phyloP scores from a whole-genome alignment of 2,113 vertebrate species.

The Elephas maximus region DNA sequence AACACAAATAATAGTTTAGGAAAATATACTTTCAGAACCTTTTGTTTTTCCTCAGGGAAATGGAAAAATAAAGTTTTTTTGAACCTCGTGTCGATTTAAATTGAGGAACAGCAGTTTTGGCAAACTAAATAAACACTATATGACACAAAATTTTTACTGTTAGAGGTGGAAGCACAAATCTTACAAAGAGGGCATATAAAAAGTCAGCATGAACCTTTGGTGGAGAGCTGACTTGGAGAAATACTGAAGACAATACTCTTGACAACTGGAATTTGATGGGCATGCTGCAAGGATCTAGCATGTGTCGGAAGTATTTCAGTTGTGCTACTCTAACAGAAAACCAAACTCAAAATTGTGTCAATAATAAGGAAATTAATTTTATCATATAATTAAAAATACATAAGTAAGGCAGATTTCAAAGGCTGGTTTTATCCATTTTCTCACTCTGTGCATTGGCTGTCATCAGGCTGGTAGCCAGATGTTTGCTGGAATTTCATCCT shows the following conservation, averaged over 20 bases:
- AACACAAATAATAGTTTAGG: rapidly evolving
- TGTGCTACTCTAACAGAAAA: not conserved
- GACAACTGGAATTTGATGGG: not conserved
- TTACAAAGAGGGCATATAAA: not conserved
- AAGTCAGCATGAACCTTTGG: not conserved
- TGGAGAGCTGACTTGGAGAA: not conserved
- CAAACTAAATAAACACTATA: not conserved
- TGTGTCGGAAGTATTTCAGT: not conserved
- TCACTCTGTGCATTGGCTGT: not conserved
- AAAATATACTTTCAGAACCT: not conserved
- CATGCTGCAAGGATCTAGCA: not conserved
- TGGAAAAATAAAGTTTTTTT: not conserved
- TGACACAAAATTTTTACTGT: not conserved
- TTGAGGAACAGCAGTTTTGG: not conserved
- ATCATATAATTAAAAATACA: not conserved
- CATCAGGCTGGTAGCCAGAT: not conserved
- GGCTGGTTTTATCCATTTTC: not conserved
- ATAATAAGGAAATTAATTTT: not conserved
- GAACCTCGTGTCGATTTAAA: not conserved
- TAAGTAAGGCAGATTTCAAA: not conserved
- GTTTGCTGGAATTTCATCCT: not conserved
- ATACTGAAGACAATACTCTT: not conserved
- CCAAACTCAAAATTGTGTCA: not conserved
- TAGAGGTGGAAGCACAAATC: not conserved
- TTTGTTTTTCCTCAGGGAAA: conserved; percentile 42